phyloP scores from a whole-genome alignment of 2,797 vertebrate genomes.

The Decapterus maruadsi region DNA sequence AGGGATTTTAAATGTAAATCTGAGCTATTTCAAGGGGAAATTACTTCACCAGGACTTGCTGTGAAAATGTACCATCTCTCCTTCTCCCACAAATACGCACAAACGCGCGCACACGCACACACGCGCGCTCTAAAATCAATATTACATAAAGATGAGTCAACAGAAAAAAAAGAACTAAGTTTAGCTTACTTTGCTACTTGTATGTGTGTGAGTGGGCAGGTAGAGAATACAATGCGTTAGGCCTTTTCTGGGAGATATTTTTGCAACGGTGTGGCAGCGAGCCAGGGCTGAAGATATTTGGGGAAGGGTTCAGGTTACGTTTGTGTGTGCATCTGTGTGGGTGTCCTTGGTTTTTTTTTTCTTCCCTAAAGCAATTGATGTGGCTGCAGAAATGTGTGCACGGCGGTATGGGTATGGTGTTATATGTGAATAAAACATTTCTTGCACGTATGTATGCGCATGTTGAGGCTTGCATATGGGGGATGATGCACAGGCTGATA shows the following conservation, averaged over 20 bases:
- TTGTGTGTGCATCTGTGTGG: slow-evolving; percentile 37
- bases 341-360: slow-evolving; percentile 12
- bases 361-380: slow-evolving; percentile 29
- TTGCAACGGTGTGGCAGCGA: slow-evolving; percentile 40
- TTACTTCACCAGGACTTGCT: not conserved
- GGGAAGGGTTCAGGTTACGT: slow-evolving; percentile 43
- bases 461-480: slow-evolving; percentile 10
- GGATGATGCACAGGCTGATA: slow-evolving; percentile 13
- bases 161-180: slow-evolving; percentile 59
- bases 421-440: slow-evolving; percentile 12
- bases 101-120: slow-evolving; percentile 4
- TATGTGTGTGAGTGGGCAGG: slow-evolving; percentile 67
- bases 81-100: slow-evolving; percentile 34
- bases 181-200: slow-evolving; percentile 63
- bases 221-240: slow-evolving; percentile 50
- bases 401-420: not conserved
- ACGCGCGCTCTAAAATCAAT: slow-evolving; percentile 50
- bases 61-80: not conserved
- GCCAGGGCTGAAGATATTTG: slow-evolving; percentile 59
- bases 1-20: not conserved
- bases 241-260: slow-evolving; percentile 61
- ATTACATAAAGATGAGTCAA: slow-evolving; percentile 82
- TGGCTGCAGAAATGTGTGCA: slow-evolving; percentile 6
- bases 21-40: not conserved
- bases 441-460: slow-evolving; percentile 22